Evolutionary conservation across 2,888 invertebrate genomes (phyloP).

Genomic region (Cosmia pyralina): DNA sequence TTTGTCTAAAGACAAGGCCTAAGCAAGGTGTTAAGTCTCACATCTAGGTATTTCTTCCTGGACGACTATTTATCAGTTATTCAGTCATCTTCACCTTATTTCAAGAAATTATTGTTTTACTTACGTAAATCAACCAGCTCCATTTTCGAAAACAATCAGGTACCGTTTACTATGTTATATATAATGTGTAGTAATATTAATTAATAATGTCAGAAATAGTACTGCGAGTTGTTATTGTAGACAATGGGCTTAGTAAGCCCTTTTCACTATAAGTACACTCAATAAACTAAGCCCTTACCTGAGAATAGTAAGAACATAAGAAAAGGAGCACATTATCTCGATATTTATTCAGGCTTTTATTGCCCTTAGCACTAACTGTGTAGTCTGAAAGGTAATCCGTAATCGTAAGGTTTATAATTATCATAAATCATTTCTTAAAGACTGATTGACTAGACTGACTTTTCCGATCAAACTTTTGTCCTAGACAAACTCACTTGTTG

Average conservation of each 20-base stretch:
- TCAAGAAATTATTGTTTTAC: not conserved
- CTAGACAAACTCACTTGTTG: too few relatives aligned
- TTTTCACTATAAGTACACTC: conserved; percentile 29
- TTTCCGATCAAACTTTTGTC: not conserved
- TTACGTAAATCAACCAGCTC: not conserved
- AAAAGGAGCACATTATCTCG: conserved; percentile 17
- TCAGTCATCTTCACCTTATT: not conserved
- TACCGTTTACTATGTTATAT: not conserved
- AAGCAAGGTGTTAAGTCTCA: not conserved
- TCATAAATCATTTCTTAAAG: not conserved
- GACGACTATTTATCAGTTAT: too few relatives aligned
- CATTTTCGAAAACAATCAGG: not conserved
- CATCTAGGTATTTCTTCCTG: not conserved
- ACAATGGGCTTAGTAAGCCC: conserved; percentile 19
- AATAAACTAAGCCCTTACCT: conserved; percentile 4
- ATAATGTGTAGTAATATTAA: not conserved
- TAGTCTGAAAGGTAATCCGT: conserved; percentile 5
- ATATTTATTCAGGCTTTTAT: conserved; percentile 22
- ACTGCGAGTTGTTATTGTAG: conserved; percentile 13
- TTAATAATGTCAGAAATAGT: conserved; percentile 16
- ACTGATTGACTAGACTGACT: not conserved
- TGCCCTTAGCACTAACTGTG: not conserved
- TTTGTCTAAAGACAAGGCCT: not conserved
- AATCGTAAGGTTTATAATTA: not conserved
- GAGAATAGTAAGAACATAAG: conserved; percentile 16